Conservation (phyloP, 2,113 vertebrate species). For the Danio rerio region DNA sequence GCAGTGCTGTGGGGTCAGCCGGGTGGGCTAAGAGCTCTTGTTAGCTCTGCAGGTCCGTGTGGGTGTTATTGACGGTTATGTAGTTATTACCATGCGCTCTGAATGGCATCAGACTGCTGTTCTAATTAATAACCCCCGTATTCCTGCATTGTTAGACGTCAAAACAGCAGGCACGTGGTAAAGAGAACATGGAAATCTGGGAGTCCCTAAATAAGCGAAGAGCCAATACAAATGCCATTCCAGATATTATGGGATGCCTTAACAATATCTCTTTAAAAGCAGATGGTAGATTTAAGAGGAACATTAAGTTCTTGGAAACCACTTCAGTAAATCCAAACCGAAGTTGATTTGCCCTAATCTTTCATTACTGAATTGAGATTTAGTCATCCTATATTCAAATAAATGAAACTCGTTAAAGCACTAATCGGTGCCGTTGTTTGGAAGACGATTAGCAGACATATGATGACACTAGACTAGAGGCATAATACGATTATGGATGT, state of each 20-base stretch:
- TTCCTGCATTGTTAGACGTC: slow-evolving; percentile 74
- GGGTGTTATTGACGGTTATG: slow-evolving; percentile 75
- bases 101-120: slow-evolving; percentile 77
- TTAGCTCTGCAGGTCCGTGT: slow-evolving; percentile 55
- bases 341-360: slow-evolving; percentile 71
- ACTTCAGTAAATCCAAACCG: slow-evolving; percentile 67
- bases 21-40: slow-evolving; percentile 40
- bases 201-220: slow-evolving; percentile 48
- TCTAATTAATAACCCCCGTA: slow-evolving; percentile 84
- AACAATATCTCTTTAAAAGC: slow-evolving; percentile 79
- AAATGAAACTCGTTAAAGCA: slow-evolving; percentile 75
- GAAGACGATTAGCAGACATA: slow-evolving; percentile 87
- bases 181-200: slow-evolving; percentile 34
- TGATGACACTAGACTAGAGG: slow-evolving; percentile 77
- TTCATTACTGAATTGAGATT: slow-evolving; percentile 69
- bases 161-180: slow-evolving; percentile 59
- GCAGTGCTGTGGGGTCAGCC: slow-evolving; percentile 45
- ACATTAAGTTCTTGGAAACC: slow-evolving; percentile 72
- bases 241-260: slow-evolving; percentile 73
- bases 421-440: slow-evolving; percentile 77
- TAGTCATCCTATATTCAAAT: slow-evolving; percentile 63
- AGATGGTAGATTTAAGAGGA: slow-evolving; percentile 78
- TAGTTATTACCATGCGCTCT: slow-evolving; percentile 81
- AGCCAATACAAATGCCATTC: slow-evolving; percentile 70
- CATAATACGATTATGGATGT: slow-evolving; percentile 85